Evolutionary conservation across 2,113 vertebrate genomes (phyloP).

Genomic region (Thalassarche chlororhynchos): DNA sequence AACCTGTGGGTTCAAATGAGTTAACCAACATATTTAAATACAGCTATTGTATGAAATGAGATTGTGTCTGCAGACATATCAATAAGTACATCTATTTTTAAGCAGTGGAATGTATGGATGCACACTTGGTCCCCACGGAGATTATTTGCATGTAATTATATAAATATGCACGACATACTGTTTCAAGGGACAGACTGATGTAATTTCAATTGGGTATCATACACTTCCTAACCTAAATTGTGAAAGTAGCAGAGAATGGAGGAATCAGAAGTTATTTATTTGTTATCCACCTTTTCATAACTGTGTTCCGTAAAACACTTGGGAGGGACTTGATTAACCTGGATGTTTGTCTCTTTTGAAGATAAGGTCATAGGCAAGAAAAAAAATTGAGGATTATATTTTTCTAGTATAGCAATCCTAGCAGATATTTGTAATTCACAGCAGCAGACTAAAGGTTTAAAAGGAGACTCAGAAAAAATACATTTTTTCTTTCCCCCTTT

Average conservation of each 20-base stretch:
- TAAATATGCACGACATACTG: not conserved
- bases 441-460: not conserved
- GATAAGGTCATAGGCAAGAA: not conserved
- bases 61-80: not conserved
- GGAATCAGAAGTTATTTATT: not conserved
- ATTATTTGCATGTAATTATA: conserved; percentile 7
- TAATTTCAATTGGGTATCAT: not conserved
- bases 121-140: not conserved
- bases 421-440: not conserved
- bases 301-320: not conserved
- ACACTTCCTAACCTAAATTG: not conserved
- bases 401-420: not conserved
- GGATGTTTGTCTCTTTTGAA: not conserved
- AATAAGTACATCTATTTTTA: not conserved
- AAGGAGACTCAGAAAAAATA: not conserved
- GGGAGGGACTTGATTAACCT: not conserved
- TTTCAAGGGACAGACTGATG: not conserved
- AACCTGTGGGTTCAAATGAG: not conserved
- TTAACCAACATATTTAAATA: conserved; percentile 11
- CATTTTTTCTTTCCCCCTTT: not conserved
- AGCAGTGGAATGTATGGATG: not conserved
- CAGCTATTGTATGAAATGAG: not conserved
- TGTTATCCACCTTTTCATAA: not conserved
- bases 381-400: not conserved
- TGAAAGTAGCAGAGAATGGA: not conserved